phyloP scores from a whole-genome alignment of 35 echinoderm and acorn worm genomes.

The Patiria miniata region DNA sequence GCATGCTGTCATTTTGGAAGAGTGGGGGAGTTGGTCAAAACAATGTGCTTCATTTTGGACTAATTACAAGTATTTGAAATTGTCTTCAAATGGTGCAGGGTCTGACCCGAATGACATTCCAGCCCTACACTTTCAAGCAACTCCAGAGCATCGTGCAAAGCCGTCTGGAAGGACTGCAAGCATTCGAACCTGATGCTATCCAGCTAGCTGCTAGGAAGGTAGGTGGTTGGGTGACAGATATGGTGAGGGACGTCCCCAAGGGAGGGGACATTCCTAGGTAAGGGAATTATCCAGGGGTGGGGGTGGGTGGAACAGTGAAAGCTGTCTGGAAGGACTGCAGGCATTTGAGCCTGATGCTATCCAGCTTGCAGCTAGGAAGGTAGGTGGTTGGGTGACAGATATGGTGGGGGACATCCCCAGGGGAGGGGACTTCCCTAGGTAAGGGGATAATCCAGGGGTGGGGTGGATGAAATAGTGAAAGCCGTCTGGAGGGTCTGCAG shows the following conservation, averaged over 20 bases:
- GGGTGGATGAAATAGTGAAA: too few relatives aligned
- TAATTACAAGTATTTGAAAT: too few relatives aligned
- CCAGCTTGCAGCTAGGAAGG: slow-evolving; percentile 97
- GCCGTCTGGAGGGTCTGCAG: slow-evolving; percentile 67
- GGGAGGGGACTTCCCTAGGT: too few relatives aligned
- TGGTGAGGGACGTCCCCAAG: too few relatives aligned
- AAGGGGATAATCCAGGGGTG: too few relatives aligned
- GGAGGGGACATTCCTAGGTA: too few relatives aligned
- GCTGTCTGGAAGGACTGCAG: slow-evolving; percentile 64
- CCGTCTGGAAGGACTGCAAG: slow-evolving; percentile 67
- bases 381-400: not conserved
- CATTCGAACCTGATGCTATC: slow-evolving; percentile 87
- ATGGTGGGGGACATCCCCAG: too few relatives aligned
- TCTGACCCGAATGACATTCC: slow-evolving; percentile 95
- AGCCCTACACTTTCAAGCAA: slow-evolving; percentile 96
- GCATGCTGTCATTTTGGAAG: too few relatives aligned
- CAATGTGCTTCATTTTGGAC: too few relatives aligned
- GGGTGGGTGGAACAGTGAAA: too few relatives aligned
- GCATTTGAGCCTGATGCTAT: slow-evolving; percentile 92
- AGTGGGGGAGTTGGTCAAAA: too few relatives aligned
- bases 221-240: not conserved
- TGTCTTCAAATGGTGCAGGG: slow-evolving; percentile 60
- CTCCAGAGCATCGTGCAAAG: slow-evolving; percentile 88
- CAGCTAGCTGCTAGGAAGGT: slow-evolving; percentile 98
- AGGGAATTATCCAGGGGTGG: too few relatives aligned